A percentile compares a stretch with the other conserved stretches of the same genome.
These are phyloP conservation scores for Chondrilla cf. caribensis DNA, from an alignment of 37 sponge, comb jelly and placozoan species.

Conservation along the genomic window DNA sequence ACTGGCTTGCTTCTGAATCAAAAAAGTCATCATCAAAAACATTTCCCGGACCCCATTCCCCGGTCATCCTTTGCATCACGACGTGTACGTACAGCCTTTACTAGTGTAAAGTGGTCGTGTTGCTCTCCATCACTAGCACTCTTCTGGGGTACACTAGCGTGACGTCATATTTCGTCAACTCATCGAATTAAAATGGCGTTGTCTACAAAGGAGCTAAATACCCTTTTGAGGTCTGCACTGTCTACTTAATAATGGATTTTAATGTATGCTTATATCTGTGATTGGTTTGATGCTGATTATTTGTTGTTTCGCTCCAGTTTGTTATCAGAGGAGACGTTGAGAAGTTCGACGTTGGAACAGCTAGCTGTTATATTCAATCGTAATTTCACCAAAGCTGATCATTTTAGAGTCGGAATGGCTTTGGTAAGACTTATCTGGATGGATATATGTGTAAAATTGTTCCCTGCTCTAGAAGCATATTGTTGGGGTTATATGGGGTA, in stretches of 20 bases:
- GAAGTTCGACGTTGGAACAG: slow-evolving; percentile 64
- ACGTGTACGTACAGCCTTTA: too few species aligned
- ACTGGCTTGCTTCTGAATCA: not conserved
- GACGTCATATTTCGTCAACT: not conserved
- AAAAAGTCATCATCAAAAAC: not conserved
- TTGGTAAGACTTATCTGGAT: slow-evolving; percentile 37
- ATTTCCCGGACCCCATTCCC: too few species aligned
- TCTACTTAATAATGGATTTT: too few species aligned
- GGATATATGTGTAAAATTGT: too few species aligned
- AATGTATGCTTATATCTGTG: not conserved
- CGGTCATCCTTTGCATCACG: too few species aligned
- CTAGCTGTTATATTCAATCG: slow-evolving; percentile 64
- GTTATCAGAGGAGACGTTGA: slow-evolving; percentile 57
- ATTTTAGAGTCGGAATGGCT: slow-evolving; percentile 86
- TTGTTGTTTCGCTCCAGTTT: slow-evolving; percentile 30
- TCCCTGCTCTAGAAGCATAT: too few species aligned
- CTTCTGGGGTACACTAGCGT: too few species aligned
- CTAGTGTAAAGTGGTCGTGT: too few species aligned
- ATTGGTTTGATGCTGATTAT: not conserved
- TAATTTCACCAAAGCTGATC: slow-evolving; percentile 73
- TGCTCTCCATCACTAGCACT: too few species aligned
- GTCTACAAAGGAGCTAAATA: slow-evolving; percentile 61
- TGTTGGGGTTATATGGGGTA: too few species aligned
- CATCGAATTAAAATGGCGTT: slow-evolving; percentile 43
- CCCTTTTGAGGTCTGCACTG: slow-evolving; percentile 44